A percentile compares a stretch with the other conserved stretches of the same genome.
Evolutionary conservation across 2,888 invertebrate genomes (phyloP).

Genomic region (Nymphalis polychloros): DNA sequence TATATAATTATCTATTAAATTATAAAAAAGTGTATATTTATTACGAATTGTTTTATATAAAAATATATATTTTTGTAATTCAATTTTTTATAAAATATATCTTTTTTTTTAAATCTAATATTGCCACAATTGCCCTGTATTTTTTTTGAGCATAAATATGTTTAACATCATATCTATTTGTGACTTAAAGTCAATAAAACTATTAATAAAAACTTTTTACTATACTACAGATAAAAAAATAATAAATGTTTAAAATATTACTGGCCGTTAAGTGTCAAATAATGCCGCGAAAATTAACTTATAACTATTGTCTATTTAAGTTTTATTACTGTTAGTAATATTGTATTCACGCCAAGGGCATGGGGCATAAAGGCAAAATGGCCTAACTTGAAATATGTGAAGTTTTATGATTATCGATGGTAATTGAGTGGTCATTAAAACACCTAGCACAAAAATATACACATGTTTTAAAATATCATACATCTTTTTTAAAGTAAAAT

Average conservation of each 20-base stretch:
- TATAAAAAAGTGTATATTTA: background rate
- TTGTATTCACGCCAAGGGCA: too few relatives aligned
- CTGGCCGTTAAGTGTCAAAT: conserved; percentile 44
- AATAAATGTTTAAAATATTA: conserved; percentile 37
- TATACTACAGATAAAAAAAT: conserved; percentile 9
- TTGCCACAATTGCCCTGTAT: conserved; percentile 67
- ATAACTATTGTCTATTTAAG: background rate
- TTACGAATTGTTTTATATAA: conserved; percentile 26
- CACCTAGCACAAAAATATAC: too few relatives aligned
- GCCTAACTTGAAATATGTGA: too few relatives aligned
- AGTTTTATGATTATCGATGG: too few relatives aligned
- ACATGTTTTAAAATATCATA: too few relatives aligned
- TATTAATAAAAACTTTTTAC: background rate
- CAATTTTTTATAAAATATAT: background rate
- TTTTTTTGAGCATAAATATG: conserved; percentile 44
- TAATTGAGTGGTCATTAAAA: too few relatives aligned
- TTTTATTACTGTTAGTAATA: too few relatives aligned
- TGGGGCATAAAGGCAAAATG: too few relatives aligned
- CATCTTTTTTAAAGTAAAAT: too few relatives aligned
- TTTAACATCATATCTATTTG: conserved; percentile 5
- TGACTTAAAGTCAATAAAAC: conserved; percentile 13
- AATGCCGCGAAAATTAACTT: conserved; percentile 37
- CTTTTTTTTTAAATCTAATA: conserved; percentile 53
- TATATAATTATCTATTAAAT: background rate
- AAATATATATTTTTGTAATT: conserved; percentile 37